phyloP scores from a whole-genome alignment of 1,140 invertebrate species.

The Drosophila pseudoobscura region DNA sequence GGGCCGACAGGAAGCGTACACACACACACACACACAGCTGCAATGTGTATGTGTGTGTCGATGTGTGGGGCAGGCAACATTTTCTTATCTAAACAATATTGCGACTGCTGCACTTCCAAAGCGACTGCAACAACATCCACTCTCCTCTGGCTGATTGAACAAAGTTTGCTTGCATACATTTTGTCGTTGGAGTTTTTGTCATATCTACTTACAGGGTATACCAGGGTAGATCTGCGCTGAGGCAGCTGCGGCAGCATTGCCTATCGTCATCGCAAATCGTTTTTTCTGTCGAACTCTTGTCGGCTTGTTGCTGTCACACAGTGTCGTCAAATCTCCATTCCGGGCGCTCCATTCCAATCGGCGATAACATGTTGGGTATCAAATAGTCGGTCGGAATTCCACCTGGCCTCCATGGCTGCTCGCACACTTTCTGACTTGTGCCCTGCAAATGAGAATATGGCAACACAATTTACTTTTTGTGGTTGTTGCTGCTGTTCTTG shows the following conservation, averaged over 20 bases:
- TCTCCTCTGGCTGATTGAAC: conserved; percentile 74
- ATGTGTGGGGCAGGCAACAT: conserved; percentile 45
- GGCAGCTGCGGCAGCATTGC: not conserved
- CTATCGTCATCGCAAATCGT: too few relatives aligned
- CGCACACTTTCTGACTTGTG: conserved; percentile 8
- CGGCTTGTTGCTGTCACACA: too few relatives aligned
- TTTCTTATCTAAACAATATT: conserved; percentile 80
- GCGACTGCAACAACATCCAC: conserved; percentile 41
- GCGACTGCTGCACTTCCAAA: conserved; percentile 48
- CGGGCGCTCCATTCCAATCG: too few relatives aligned
- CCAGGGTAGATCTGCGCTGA: not conserved
- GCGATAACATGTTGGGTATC: conserved; percentile 1
- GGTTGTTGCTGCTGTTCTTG: conserved; percentile 13
- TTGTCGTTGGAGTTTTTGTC: conserved; percentile 35
- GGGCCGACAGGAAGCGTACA: conserved; percentile 33
- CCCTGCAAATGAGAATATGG: conserved; percentile 33
- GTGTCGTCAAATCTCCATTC: too few relatives aligned
- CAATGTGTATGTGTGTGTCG: conserved; percentile 31
- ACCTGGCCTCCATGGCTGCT: not conserved
- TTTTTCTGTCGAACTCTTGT: too few relatives aligned
- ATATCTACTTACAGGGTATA: conserved; percentile 34
- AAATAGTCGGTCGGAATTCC: not conserved
- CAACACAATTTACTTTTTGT: conserved; percentile 14
- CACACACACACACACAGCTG: conserved; percentile 27
- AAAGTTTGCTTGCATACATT: conserved; percentile 66